phyloP scores from a whole-genome alignment of 2,113 vertebrate genomes.

The Eupsittula cactorum region DNA sequence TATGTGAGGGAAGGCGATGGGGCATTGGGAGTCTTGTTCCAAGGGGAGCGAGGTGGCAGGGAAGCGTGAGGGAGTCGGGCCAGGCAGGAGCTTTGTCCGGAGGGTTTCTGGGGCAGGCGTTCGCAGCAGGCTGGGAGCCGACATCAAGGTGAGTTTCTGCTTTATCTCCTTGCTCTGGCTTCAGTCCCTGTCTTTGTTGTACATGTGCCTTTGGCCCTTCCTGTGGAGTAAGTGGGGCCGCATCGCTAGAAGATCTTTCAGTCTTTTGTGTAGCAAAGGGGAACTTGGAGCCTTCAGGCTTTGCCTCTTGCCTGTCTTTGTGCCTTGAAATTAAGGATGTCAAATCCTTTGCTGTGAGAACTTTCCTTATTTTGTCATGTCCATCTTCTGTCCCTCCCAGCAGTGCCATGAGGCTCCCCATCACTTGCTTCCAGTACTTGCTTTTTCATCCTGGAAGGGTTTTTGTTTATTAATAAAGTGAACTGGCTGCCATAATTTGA shows the following conservation, averaged over 20 bases:
- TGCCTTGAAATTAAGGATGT: background rate
- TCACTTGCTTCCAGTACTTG: background rate
- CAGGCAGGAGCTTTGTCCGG: background rate
- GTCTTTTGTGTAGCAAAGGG: background rate
- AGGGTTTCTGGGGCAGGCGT: background rate
- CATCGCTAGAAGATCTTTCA: background rate
- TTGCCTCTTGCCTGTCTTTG: background rate
- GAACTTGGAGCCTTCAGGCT: background rate
- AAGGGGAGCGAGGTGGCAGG: background rate
- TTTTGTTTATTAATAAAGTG: background rate
- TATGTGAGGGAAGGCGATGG: background rate
- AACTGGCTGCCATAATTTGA: background rate
- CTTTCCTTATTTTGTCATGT: background rate
- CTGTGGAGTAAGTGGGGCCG: background rate
- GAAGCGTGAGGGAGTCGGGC: rapidly evolving
- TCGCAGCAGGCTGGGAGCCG: background rate
- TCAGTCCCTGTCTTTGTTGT: background rate
- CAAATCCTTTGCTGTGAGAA: background rate
- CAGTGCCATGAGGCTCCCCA: background rate
- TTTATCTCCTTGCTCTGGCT: background rate
- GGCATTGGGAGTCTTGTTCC: background rate
- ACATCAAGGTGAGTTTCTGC: conserved; percentile 30
- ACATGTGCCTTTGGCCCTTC: background rate
- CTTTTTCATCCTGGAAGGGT: background rate
- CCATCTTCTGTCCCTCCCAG: background rate